Evolutionary conservation across 2,888 invertebrate genomes (phyloP).

Genomic region (Callyntrura sp.): DNA sequence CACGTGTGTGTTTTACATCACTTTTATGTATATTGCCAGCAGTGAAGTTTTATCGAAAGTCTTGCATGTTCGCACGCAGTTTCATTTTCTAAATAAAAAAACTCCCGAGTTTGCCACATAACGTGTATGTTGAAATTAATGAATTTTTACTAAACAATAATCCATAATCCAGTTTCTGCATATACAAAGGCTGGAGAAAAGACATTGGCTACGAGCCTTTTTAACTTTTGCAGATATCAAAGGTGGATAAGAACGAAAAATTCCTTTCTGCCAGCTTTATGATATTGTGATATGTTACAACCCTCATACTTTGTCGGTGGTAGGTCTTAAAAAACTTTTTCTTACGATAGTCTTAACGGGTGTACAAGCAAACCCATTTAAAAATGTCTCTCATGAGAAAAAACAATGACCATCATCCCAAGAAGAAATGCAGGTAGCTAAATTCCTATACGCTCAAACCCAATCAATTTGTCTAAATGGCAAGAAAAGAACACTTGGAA

Average conservation of each 20-base stretch:
- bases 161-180: constrained; percentile 10
- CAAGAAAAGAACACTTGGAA: neutral
- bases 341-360: too few species aligned
- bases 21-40: neutral
- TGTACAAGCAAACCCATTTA: too few species aligned
- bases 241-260: constrained; percentile 30
- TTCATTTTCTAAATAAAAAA: constrained; percentile 20
- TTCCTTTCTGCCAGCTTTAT: constrained; percentile 29
- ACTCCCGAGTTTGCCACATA: neutral
- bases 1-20: neutral
- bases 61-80: constrained; percentile 60
- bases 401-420: neutral
- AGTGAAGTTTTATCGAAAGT: constrained; percentile 10
- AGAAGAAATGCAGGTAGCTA: neutral
- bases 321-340: too few species aligned
- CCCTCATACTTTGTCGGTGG: too few species aligned
- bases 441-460: neutral
- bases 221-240: constrained; percentile 33
- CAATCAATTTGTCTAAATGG: constrained; percentile 43
- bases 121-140: constrained; percentile 20
- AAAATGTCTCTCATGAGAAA: neutral
- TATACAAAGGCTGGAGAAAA: neutral
- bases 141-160: constrained; percentile 10
- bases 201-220: neutral
- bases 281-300: too few species aligned